A percentile compares a stretch with the other conserved stretches of the same genome.
These are phyloP conservation scores for Panthera tigris DNA, from an alignment of 2,113 vertebrate species.

Conservation along the genomic window DNA sequence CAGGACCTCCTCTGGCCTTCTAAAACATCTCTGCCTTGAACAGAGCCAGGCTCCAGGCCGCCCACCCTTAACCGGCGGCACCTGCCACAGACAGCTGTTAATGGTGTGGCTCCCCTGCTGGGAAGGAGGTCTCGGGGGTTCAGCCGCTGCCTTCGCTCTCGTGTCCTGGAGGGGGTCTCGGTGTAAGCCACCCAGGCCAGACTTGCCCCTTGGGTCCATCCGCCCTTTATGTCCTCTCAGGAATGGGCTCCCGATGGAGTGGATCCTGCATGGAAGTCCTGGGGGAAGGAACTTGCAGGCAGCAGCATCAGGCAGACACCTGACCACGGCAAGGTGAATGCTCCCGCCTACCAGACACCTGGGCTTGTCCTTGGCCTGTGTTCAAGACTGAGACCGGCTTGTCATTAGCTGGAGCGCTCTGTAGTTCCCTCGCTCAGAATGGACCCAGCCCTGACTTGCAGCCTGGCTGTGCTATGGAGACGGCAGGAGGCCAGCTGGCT, in stretches of 20 bases:
- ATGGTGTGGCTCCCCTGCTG: rapidly evolving
- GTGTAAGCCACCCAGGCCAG: background rate
- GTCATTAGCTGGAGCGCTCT: background rate
- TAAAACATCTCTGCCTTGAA: background rate
- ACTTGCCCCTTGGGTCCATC: background rate
- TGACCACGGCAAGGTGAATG: background rate
- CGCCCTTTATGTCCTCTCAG: background rate
- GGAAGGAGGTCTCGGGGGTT: rapidly evolving
- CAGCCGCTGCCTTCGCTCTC: no score
- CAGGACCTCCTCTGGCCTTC: background rate
- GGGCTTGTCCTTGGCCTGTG: background rate
- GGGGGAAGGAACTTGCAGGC: background rate
- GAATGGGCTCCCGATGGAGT: background rate
- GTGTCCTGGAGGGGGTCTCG: background rate
- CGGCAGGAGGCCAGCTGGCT: background rate
- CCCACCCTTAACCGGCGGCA: background rate
- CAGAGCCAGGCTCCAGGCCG: background rate
- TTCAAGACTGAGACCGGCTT: background rate
- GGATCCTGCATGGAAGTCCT: background rate
- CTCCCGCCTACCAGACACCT: background rate
- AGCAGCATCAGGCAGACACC: background rate
- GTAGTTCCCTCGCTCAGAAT: background rate
- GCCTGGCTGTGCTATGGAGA: background rate
- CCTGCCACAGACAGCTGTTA: background rate
- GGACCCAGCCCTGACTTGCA: background rate